These are phyloP conservation scores for Anastrepha obliqua DNA, from an alignment of 1,140 invertebrate species.

Conservation along the genomic window DNA sequence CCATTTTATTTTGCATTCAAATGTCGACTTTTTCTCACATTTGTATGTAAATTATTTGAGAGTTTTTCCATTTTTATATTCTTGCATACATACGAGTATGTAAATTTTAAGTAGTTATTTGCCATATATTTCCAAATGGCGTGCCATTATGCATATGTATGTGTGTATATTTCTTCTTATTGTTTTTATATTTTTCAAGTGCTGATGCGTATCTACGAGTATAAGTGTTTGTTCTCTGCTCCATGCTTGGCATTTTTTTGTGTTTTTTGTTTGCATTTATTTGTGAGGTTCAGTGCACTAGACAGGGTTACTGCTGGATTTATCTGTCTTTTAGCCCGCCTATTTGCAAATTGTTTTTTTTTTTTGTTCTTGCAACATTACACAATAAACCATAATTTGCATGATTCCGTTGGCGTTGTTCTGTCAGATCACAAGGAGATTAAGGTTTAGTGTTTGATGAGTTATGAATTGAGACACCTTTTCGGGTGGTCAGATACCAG, in stretches of 20 bases:
- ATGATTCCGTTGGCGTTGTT: no score
- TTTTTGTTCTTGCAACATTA: no score
- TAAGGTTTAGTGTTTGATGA: no score
- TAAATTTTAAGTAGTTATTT: conserved; percentile 20
- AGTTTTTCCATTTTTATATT: background rate
- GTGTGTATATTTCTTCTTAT: background rate
- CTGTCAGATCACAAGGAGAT: no score
- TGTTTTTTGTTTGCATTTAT: no score
- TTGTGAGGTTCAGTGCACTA: no score
- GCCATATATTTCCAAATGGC: background rate
- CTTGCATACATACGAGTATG: background rate
- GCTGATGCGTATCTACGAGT: background rate
- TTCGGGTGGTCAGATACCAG: no score
- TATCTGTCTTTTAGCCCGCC: background rate
- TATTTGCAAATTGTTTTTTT: background rate
- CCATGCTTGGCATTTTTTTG: background rate
- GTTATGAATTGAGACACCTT: no score
- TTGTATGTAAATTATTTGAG: conserved; percentile 1
- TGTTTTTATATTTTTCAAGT: background rate
- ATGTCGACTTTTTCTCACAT: background rate
- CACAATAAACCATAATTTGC: no score
- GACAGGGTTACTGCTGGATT: background rate
- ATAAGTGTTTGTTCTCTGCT: background rate
- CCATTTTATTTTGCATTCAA: background rate
- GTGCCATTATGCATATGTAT: background rate